Percentiles rank a stretch among this genome's conserved stretches.
These are phyloP conservation scores for Microhierax caerulescens DNA, from an alignment of 2,797 vertebrate genomes.

Conservation along the genomic window DNA sequence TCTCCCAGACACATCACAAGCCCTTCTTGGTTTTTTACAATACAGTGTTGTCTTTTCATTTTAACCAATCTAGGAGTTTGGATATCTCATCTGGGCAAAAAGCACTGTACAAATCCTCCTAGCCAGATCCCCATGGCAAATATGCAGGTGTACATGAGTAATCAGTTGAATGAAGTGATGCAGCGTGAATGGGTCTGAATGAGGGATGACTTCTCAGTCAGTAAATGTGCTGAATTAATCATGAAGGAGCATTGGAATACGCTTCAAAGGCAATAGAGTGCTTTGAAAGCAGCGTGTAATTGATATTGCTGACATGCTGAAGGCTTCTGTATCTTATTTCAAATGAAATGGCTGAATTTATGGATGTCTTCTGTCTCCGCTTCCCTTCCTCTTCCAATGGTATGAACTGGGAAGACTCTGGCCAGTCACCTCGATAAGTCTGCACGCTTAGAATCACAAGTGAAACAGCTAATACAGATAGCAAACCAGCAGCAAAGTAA, in stretches of 20 bases:
- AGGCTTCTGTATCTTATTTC: background rate
- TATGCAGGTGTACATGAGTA: background rate
- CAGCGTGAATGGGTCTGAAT: background rate
- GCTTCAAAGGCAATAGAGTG: background rate
- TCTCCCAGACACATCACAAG: background rate
- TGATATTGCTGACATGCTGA: background rate
- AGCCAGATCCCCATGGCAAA: background rate
- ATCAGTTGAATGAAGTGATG: background rate
- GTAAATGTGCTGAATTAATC: background rate
- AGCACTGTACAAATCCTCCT: background rate
- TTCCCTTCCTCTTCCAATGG: background rate
- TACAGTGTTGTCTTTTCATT: background rate
- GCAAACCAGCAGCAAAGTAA: constrained; percentile 77
- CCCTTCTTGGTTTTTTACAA: background rate
- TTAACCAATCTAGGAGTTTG: background rate
- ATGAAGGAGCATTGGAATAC: background rate
- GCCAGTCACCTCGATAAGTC: constrained; percentile 77
- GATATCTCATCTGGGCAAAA: background rate
- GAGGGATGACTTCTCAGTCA: background rate
- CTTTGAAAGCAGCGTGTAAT: background rate
- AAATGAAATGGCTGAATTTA: background rate
- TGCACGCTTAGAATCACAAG: constrained; percentile 77
- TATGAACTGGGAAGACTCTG: constrained; percentile 70
- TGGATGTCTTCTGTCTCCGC: background rate
- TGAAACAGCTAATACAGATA: constrained; percentile 79